Conservation (phyloP, 2,113 vertebrate genomes). For the Phoenicopterus ruber region DNA sequence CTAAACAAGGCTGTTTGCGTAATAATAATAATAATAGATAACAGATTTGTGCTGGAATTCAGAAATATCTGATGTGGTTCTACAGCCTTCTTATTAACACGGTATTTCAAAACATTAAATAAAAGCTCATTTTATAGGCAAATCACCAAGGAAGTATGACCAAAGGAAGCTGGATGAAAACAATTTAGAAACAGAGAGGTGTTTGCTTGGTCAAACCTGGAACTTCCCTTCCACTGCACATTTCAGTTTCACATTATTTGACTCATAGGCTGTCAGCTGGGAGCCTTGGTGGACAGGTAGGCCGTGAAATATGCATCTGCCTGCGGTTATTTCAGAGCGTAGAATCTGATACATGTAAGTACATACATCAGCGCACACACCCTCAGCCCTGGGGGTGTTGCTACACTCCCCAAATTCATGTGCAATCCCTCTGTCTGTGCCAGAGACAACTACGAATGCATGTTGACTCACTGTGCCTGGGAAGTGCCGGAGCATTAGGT, state of each 20-base stretch:
- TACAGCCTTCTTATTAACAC: constrained; percentile 34
- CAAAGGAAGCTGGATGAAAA: constrained; percentile 32
- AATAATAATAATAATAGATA: constrained; percentile 55
- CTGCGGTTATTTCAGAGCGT: background rate
- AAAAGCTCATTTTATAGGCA: constrained; percentile 51
- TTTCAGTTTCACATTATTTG: constrained; percentile 28
- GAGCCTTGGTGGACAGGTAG: constrained; percentile 3
- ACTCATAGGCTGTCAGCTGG: constrained; percentile 21
- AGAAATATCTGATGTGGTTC: constrained; percentile 60
- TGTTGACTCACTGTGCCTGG: background rate
- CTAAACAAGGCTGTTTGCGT: background rate
- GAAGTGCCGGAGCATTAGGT: background rate
- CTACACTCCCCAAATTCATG: background rate
- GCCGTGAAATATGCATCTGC: background rate
- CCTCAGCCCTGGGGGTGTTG: background rate
- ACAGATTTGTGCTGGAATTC: constrained; percentile 53
- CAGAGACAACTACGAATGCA: background rate
- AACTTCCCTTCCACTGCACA: background rate
- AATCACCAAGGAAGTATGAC: constrained; percentile 34
- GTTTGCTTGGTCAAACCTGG: constrained; percentile 37
- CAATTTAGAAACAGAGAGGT: constrained; percentile 5
- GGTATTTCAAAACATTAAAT: constrained; percentile 44
- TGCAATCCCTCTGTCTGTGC: background rate
- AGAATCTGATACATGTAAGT: background rate
- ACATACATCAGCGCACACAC: background rate